Evolutionary conservation across 2,888 invertebrate species (phyloP), one percentile per base, ranked within the genome.

Genomic region (Aleiodes testaceus): DNA sequence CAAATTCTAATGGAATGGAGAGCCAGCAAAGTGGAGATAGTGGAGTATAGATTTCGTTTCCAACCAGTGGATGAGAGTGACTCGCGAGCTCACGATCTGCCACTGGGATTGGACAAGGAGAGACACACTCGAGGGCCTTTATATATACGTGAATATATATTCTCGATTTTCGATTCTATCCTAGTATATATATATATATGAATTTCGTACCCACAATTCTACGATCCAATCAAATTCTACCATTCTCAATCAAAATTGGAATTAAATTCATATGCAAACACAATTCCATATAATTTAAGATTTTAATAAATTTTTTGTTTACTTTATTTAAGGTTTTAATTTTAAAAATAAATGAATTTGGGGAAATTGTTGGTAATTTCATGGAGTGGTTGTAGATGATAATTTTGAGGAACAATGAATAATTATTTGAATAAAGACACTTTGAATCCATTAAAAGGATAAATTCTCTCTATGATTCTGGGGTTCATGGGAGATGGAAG

Each of bases 121-220:
- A 26, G 30, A 26, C 6, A 26, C 30, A 26, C 16, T 20, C 47
- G 55, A 53, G 14, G 55, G 36, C 30, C 50, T 14, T 22, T 61
- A 47, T 47, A 47, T 47, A 68, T 64, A 45, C 67, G 20, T 3
- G 49, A 1, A 45, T 6, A 63, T 75, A 79, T 79, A 79, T 78
- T 80, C 78, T 71, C 77, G 74, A 79, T 80, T 80, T 78, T 77
- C 78, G 75, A 80, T 80, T 80, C 78, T 79, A 63, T 63, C 36
- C 30, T 36, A 50, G 22, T 49, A 50, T 65, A 52, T 59, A 14
- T 66, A 26, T 18, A 49, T 67, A 36, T 68, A 50, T 18, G 45
- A 47, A 59, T 61, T 59, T 11, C 59, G 59, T 49, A 42, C 36
- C 55, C 20, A 11, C 53, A 42, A 69, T 45, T 70, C 45, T 42